Evolutionary conservation across 2,797 vertebrate genomes (phyloP).

Genomic region (Typhlichthys subterraneus): DNA sequence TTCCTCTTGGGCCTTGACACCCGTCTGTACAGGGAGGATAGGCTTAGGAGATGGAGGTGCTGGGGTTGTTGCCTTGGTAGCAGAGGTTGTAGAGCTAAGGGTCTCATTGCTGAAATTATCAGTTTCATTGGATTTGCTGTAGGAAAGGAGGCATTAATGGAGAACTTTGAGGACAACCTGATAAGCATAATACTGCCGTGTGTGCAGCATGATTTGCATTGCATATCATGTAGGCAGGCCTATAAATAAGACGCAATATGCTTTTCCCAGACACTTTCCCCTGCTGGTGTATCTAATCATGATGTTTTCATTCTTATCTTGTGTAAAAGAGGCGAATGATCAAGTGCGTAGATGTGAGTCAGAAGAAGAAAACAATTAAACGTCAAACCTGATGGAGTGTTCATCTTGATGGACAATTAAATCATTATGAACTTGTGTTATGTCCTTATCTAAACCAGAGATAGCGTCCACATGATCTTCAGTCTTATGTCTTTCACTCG

Average conservation of each 20-base stretch:
- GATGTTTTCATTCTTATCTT: background rate
- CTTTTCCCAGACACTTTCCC: no score
- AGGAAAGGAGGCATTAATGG: background rate
- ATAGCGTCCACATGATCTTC: conserved; percentile 3
- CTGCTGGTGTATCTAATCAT: background rate
- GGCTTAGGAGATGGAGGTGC: conserved; percentile 87
- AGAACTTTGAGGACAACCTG: no score
- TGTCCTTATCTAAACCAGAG: background rate
- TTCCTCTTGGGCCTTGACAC: conserved; percentile 95
- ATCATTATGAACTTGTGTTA: background rate
- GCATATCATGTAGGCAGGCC: no score
- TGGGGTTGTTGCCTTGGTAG: conserved; percentile 72
- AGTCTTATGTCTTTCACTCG: conserved; percentile 19
- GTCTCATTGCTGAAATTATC: conserved; percentile 82
- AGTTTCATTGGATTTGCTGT: conserved; percentile 82
- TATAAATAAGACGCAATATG: no score
- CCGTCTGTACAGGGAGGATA: conserved; percentile 93
- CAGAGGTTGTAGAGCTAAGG: conserved; percentile 70
- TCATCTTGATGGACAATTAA: conserved; percentile 9
- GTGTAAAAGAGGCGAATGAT: no score
- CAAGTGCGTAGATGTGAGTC: no score
- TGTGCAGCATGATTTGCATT: no score
- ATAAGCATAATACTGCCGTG: no score
- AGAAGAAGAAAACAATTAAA: background rate
- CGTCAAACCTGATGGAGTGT: conserved; percentile 49